These are phyloP conservation scores for Stenurella melanura DNA, from an alignment of 2,888 invertebrate species.

Conservation along the genomic window DNA sequence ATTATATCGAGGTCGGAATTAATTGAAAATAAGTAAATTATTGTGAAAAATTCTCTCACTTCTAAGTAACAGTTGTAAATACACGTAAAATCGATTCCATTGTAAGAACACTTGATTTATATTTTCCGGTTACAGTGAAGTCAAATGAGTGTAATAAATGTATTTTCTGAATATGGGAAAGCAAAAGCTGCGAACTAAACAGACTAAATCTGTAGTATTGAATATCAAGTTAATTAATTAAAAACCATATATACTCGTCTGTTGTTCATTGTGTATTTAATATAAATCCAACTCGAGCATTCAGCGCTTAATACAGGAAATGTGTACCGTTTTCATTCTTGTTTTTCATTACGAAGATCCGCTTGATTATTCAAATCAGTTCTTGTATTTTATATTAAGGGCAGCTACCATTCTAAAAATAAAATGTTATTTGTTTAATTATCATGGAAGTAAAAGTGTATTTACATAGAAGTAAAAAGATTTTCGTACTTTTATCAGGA, in stretches of 20 bases:
- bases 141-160: too few relatives aligned
- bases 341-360: not conserved
- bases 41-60: too few relatives aligned
- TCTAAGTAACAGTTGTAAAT: too few relatives aligned
- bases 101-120: too few relatives aligned
- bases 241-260: conserved; percentile 38
- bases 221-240: conserved; percentile 41
- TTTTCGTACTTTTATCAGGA: too few relatives aligned
- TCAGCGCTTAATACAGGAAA: not conserved
- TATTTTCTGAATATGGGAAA: not conserved
- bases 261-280: conserved; percentile 37
- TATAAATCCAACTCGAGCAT: not conserved
- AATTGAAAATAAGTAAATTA: too few relatives aligned
- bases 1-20: too few relatives aligned
- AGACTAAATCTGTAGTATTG: not conserved
- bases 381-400: not conserved
- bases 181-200: not conserved
- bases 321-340: not conserved
- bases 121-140: too few relatives aligned
- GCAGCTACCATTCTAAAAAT: not conserved
- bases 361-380: not conserved
- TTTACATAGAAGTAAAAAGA: too few relatives aligned
- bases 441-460: too few relatives aligned
- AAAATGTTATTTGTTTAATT: not conserved
- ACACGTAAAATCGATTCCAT: too few relatives aligned